Conservation (phyloP, 2,888 invertebrate genomes). For the Orthonychiurus folsomi region DNA sequence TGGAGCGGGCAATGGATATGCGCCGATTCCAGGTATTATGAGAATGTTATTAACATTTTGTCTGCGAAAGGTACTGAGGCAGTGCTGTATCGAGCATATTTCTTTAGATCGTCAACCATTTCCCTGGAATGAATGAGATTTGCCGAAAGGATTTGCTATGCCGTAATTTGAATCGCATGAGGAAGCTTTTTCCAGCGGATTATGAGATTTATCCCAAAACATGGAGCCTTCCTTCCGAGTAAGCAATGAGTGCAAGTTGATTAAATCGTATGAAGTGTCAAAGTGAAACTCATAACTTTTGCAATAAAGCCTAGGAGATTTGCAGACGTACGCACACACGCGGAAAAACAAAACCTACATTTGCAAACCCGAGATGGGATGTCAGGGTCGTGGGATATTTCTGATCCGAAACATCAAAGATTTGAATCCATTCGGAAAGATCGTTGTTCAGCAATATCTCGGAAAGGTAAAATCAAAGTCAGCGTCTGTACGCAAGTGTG, state of each 20-base stretch:
- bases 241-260: conserved; percentile 46
- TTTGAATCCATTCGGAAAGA: conserved; percentile 65
- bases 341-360: conserved; percentile 71
- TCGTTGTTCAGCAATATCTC: conserved; percentile 76
- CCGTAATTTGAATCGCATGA: conserved; percentile 80
- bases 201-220: conserved; percentile 89
- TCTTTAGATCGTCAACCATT: conserved; percentile 75
- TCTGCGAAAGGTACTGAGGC: background rate
- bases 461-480: conserved; percentile 48
- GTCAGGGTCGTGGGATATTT: conserved; percentile 82
- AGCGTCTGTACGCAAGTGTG: too few species aligned
- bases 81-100: background rate
- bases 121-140: conserved; percentile 81
- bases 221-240: conserved; percentile 89
- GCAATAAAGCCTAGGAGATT: conserved; percentile 69
- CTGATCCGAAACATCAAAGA: conserved; percentile 69
- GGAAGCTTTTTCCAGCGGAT: conserved; percentile 75
- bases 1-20: conserved; percentile 82
- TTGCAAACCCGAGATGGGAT: conserved; percentile 82
- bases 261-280: background rate
- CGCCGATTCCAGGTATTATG: conserved; percentile 66
- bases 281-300: background rate
- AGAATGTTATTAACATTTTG: too few species aligned
- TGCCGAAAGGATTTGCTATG: conserved; percentile 83
- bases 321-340: conserved; percentile 59